Evolutionary conservation across 2,113 vertebrate genomes (phyloP).

Genomic region (Phyllostomus discolor): DNA sequence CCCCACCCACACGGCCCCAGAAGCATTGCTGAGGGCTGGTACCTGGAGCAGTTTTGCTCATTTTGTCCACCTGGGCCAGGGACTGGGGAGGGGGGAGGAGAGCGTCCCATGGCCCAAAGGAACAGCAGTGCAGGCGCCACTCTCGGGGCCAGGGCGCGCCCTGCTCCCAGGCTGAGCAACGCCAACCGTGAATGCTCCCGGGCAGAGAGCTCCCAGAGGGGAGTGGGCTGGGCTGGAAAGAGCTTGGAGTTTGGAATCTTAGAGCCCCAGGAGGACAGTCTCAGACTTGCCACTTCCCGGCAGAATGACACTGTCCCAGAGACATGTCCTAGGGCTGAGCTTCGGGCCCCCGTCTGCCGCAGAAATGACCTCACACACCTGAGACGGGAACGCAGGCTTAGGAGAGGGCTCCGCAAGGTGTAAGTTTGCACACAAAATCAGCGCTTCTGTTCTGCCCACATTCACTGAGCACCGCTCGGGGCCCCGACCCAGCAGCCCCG

Average conservation of each 20-base stretch:
- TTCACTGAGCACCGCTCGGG: background rate
- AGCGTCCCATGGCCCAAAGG: background rate
- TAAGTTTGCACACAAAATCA: background rate
- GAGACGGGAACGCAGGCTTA: rapidly evolving
- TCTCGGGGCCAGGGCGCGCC: rapidly evolving
- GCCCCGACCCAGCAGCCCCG: background rate
- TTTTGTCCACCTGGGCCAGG: background rate
- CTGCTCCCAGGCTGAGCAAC: background rate
- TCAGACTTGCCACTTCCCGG: background rate
- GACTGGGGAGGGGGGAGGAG: too few species aligned
- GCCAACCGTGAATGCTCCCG: background rate
- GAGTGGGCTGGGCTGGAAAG: background rate
- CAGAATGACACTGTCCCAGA: background rate
- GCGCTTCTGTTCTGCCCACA: rapidly evolving
- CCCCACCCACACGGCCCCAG: background rate
- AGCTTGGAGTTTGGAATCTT: background rate
- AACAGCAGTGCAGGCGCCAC: rapidly evolving
- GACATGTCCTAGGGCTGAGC: background rate
- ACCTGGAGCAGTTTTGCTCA: rapidly evolving
- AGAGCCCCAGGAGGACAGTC: background rate
- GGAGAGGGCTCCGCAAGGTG: background rate
- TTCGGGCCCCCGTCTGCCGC: background rate
- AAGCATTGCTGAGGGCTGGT: background rate
- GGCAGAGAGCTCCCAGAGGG: background rate
- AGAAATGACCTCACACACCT: background rate